These are phyloP conservation scores for Petrocephalus microphthalmus DNA, from an alignment of 2,113 vertebrate genomes.

Conservation along the genomic window DNA sequence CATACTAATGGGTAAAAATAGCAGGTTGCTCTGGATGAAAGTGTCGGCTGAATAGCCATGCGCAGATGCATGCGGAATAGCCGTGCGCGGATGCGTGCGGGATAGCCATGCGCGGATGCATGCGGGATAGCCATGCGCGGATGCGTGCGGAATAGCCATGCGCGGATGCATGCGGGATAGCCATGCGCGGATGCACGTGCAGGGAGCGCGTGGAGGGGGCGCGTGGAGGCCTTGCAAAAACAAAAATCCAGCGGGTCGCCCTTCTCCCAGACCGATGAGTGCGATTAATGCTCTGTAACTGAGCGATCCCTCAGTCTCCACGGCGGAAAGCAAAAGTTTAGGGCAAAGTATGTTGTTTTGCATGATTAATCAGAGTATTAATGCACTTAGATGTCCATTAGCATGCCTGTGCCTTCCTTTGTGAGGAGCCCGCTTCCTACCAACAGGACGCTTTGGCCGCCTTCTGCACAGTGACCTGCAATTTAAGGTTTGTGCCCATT, in stretches of 20 bases:
- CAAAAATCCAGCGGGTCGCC: not conserved
- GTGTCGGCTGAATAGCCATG: not conserved
- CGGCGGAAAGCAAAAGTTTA: constrained; percentile 46
- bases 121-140: too few species aligned
- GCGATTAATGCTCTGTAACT: constrained; percentile 62
- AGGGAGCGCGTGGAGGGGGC: too few species aligned
- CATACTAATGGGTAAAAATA: not conserved
- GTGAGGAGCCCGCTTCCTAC: constrained; percentile 37
- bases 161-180: too few species aligned
- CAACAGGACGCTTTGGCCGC: constrained; percentile 33
- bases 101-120: too few species aligned
- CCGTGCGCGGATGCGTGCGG: too few species aligned
- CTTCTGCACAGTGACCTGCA: constrained; percentile 30
- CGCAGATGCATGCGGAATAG: not conserved
- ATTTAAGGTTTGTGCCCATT: constrained; percentile 26
- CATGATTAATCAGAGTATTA: constrained; percentile 54
- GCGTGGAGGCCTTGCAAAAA: too few species aligned
- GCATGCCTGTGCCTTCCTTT: constrained; percentile 39
- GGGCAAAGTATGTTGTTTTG: constrained; percentile 51
- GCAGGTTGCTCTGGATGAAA: not conserved
- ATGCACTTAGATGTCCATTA: constrained; percentile 54
- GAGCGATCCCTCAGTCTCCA: constrained; percentile 51
- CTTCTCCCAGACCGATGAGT: constrained; percentile 34
- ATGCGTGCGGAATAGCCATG: too few species aligned
- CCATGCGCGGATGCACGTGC: too few species aligned